Conservation (phyloP, 2,113 vertebrate genomes). For the Nothocercus julius region DNA sequence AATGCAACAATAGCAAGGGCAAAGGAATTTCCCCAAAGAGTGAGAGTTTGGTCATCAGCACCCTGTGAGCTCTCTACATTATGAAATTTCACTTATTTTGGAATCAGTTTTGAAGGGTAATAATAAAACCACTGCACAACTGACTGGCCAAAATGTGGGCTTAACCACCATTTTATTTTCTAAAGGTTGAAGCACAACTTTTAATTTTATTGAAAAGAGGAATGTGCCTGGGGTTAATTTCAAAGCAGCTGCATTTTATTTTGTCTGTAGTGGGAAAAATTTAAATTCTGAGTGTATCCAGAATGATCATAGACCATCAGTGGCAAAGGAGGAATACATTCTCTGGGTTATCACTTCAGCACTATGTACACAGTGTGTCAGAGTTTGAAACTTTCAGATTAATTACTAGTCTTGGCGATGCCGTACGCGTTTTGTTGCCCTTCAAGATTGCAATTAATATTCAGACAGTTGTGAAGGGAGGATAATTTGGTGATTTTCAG, state of each 20-base stretch:
- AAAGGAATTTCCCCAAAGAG: neutral
- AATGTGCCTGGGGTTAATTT: slow-evolving; percentile 27
- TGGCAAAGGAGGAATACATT: slow-evolving; percentile 51
- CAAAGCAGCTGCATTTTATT: slow-evolving; percentile 38
- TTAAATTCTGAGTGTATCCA: slow-evolving; percentile 52
- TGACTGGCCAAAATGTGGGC: neutral
- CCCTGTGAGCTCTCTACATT: neutral
- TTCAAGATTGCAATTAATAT: slow-evolving; percentile 79
- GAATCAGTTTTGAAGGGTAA: slow-evolving; percentile 2
- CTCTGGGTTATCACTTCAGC: slow-evolving; percentile 54
- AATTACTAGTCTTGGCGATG: slow-evolving; percentile 72
- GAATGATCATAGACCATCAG: slow-evolving; percentile 47
- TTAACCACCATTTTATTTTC: slow-evolving; percentile 31
- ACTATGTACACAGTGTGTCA: slow-evolving; percentile 54
- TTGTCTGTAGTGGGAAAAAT: slow-evolving; percentile 53
- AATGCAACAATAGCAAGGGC: neutral
- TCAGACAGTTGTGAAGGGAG: slow-evolving; percentile 72
- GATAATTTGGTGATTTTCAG: slow-evolving; percentile 79
- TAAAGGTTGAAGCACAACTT: neutral
- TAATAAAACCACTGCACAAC: slow-evolving; percentile 12
- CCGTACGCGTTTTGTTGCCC: slow-evolving; percentile 68
- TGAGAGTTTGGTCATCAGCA: neutral
- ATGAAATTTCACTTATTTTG: slow-evolving; percentile 8
- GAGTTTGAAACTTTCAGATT: slow-evolving; percentile 69
- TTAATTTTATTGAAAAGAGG: slow-evolving; percentile 8